Evolutionary conservation across 2,113 vertebrate species (phyloP), one percentile per base, ranked within the genome.

Genomic region (Cavia aperea): DNA sequence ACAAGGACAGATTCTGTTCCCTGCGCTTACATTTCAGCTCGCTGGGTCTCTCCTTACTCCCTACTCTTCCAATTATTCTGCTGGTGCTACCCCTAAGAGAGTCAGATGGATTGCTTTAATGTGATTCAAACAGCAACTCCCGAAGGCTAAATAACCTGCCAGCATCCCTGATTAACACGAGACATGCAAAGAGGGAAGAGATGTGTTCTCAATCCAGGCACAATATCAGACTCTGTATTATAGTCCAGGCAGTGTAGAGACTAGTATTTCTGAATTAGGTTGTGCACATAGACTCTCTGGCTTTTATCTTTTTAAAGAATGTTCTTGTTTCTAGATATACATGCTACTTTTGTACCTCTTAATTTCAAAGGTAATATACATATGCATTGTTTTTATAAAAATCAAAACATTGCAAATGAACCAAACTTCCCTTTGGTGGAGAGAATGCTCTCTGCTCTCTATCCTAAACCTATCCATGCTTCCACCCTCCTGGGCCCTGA

Each of bases 251-350:
- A 43, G 1, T 11, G 0, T 60, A 21, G 8, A 87, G 26, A 81
- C 4, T 56, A 68, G 29, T 23, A 70, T 29, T 33, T 82, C 33
- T 16, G 5, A 9, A 9, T 24, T 43, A n/a, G 51, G 29, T 43
- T 70, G 66, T 19, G 3, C 6, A 65, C 21, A 13, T 46, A 54
- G 26, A 60, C 4, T 60, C 36, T 31, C 26, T 26, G 39, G 11
- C 26, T 92, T 94, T 65, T 72, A 33, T 29, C 4, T 54, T 62
- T 78, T 29, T 63, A 63, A 83, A 81, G 46, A 62, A 43, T 21
- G 4, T 19, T 72, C 90, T 86, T 36, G 9, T 68, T 89, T 94
- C 54, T 73, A 95, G 31, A 72, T 3, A 84, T 19, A 24, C 9
- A 68, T n/a, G 70, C 2, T 75, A 73, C 62, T 73, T 90, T 33